Base-by-base conservation (phyloP, 2,888 invertebrate genomes). In the Tetheella fluctuosa region DNA sequence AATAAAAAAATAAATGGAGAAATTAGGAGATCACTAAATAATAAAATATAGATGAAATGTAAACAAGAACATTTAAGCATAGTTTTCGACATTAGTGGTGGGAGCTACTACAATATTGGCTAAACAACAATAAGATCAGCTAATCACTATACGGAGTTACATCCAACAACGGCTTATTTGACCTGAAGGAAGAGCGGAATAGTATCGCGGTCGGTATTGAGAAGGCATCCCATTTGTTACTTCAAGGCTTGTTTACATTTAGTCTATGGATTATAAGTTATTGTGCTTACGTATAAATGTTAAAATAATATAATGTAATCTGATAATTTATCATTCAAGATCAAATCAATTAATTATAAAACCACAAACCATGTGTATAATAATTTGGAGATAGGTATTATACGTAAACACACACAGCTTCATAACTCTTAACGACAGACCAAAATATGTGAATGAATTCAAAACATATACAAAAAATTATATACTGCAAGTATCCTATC, bases 21-120 rank as follows among this genome's bases (percentile, higher is more conserved):
- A 80, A 82, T 86, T 77, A 86, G 86, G 91, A 91, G 90, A 91
- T 91, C 88, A 86, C 88, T 86, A 84, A 86, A 86, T 80, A 85
- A 77, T 76, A 74, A 71, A 48, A n/a, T 48, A 37, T 70, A 81
- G 89, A 91, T 88, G 61, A 89, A 91, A 90, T 90, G 90, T 90
- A 90, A 90, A 90, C 90, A 90, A 90, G 88, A 71, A 70, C 69
- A 64, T 74, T 74, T 78, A 76, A 71, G 65, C 83, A 84, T 84
- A 84, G 84, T 85, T 79, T 73, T 73, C 65, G 67, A 73, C 77
- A 77, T 73, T 63, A 69, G 64, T 80, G 82, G 81, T 81, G 83
- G 81, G 81, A 76, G 65, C 59, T 67, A 67, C 54, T 54, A 68
- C 56, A 59, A 59, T 54, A 58, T 56, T 28, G 37, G 61, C 56